phyloP scores from a whole-genome alignment of 1,140 invertebrate species.

The Chrysoperla carnea region DNA sequence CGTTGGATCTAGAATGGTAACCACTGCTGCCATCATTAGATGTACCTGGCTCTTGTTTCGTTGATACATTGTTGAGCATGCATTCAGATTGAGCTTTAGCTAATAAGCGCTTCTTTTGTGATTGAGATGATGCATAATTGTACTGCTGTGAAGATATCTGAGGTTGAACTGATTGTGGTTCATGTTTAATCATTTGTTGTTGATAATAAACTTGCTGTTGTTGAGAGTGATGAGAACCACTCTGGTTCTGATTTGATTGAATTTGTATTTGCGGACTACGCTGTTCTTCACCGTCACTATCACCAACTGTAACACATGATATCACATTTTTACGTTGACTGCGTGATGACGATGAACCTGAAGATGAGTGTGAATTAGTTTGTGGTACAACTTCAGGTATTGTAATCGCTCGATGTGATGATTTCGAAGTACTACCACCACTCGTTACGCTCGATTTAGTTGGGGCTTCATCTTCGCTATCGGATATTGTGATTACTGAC shows the following conservation, averaged over 20 bases:
- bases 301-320: conserved; percentile 64
- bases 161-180: conserved; percentile 26
- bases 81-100: conserved; percentile 77
- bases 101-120: conserved; percentile 74
- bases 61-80: conserved; percentile 26
- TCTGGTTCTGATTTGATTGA: conserved; percentile 1
- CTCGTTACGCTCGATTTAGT: conserved; percentile 14
- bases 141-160: conserved; percentile 12
- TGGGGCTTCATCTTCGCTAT: conserved; percentile 77
- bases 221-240: neutral
- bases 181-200: conserved; percentile 32
- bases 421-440: conserved; percentile 4
- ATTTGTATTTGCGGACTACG: conserved; percentile 28
- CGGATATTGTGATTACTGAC: conserved; percentile 93
- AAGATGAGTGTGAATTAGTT: conserved; percentile 9
- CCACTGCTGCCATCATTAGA: neutral
- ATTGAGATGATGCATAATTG: conserved; percentile 36
- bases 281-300: conserved; percentile 58
- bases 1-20: conserved; percentile 11
- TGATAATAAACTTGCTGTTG: conserved; percentile 6
- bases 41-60: conserved; percentile 27
- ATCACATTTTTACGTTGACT: conserved; percentile 49
- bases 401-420: conserved; percentile 6
- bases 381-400: conserved; percentile 9
- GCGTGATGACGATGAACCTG: conserved; percentile 6